These are phyloP conservation scores for Drosophila algonquin DNA, from an alignment of 2,888 invertebrate genomes.

Conservation along the genomic window DNA sequence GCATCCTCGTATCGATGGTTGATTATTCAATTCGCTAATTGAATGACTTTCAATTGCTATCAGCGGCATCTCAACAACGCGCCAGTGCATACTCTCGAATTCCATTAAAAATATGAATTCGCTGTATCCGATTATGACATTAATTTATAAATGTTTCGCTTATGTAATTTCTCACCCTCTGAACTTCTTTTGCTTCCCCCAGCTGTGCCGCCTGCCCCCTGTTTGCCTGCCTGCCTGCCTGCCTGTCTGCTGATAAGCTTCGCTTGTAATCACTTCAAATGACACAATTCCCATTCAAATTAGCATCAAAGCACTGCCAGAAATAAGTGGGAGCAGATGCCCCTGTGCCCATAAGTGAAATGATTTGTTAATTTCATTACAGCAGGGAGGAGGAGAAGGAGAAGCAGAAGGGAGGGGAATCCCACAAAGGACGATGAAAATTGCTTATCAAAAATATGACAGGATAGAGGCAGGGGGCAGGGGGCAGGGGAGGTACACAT, in stretches of 20 bases:
- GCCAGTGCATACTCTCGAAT: too few species aligned
- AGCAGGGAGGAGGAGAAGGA: background rate
- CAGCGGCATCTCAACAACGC: background rate
- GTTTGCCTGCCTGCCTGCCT: conserved; percentile 20
- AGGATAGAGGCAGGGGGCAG: conserved; percentile 1
- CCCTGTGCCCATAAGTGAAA: conserved; percentile 53
- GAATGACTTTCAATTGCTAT: conserved; percentile 1
- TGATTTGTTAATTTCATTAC: conserved; percentile 79
- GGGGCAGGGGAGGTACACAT: conserved; percentile 44
- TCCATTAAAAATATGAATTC: conserved; percentile 4
- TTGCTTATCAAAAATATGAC: conserved; percentile 74
- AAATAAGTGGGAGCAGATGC: conserved; percentile 48
- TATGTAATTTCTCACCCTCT: conserved; percentile 10
- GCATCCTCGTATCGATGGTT: background rate
- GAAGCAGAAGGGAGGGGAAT: background rate
- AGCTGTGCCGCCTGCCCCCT: conserved; percentile 4
- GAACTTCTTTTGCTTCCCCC: conserved; percentile 33
- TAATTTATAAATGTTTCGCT: conserved; percentile 9
- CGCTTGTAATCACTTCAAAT: conserved; percentile 68
- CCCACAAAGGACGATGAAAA: conserved; percentile 60
- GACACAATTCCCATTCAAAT: conserved; percentile 70
- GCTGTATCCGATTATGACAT: background rate
- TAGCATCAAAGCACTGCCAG: conserved; percentile 69
- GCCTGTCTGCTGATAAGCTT: conserved; percentile 65
- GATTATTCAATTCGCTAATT: conserved; percentile 20